These are phyloP conservation scores for Fringilla coelebs DNA, from an alignment of 2,797 vertebrate genomes.

Conservation along the genomic window DNA sequence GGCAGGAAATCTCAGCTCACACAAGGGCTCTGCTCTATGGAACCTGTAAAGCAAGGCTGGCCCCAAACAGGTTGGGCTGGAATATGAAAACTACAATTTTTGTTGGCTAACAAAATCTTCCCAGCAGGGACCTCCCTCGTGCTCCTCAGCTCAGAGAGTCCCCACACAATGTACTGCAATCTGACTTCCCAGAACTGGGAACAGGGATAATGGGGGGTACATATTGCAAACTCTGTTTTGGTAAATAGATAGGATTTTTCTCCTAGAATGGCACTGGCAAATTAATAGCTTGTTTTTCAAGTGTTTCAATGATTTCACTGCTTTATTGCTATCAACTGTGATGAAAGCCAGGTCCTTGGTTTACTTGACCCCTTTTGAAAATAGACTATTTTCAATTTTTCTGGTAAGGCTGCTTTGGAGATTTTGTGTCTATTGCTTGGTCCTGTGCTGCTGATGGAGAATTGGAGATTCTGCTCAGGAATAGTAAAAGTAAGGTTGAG, in stretches of 20 bases:
- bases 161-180: not conserved
- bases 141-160: not conserved
- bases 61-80: not conserved
- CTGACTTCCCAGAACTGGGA: not conserved
- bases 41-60: not conserved
- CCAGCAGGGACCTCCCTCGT: not conserved
- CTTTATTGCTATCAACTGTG: not conserved
- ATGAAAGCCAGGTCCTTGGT: not conserved
- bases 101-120: not conserved
- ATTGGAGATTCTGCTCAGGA: not conserved
- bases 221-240: not conserved
- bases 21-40: not conserved
- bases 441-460: not conserved
- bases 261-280: not conserved
- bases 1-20: not conserved
- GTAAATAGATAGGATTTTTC: not conserved
- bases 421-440: not conserved
- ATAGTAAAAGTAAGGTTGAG: not conserved
- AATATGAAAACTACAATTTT: not conserved
- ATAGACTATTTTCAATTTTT: not conserved
- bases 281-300: not conserved
- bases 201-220: not conserved
- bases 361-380: not conserved
- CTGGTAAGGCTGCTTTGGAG: not conserved
- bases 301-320: not conserved